Evolutionary conservation across 1,140 invertebrate species (phyloP).

Genomic region (Hylyphantes graminicola): DNA sequence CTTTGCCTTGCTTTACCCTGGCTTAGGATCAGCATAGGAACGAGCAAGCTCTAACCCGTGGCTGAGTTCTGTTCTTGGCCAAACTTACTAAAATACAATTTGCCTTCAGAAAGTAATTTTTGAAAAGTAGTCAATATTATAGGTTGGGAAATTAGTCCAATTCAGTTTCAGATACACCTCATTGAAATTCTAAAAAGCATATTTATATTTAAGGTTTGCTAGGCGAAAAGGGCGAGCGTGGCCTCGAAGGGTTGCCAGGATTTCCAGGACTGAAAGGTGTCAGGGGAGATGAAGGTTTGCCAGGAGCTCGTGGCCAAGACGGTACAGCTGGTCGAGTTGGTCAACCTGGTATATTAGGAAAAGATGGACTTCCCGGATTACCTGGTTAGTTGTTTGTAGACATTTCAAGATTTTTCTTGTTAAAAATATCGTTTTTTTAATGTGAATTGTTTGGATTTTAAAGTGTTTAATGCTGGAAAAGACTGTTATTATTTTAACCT

Average conservation of each 20-base stretch:
- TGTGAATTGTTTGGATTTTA: too few relatives aligned
- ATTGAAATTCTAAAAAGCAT: neutral
- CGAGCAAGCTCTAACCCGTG: too few relatives aligned
- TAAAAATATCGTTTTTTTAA: too few relatives aligned
- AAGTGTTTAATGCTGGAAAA: too few relatives aligned
- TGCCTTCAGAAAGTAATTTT: too few relatives aligned
- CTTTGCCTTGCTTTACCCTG: too few relatives aligned
- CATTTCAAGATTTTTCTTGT: too few relatives aligned
- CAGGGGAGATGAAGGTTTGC: slow-evolving; percentile 51
- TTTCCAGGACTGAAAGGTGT: slow-evolving; percentile 68
- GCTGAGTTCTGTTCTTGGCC: too few relatives aligned
- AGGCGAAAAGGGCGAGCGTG: slow-evolving; percentile 63
- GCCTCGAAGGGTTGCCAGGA: slow-evolving; percentile 68
- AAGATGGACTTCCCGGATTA: slow-evolving; percentile 69
- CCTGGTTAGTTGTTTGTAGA: neutral
- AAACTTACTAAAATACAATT: too few relatives aligned
- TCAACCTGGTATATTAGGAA: slow-evolving; percentile 53
- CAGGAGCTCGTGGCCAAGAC: slow-evolving; percentile 20
- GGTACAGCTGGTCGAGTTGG: slow-evolving; percentile 65
- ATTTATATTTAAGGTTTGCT: slow-evolving; percentile 73
- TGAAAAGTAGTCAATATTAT: too few relatives aligned
- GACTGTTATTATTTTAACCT: too few relatives aligned
- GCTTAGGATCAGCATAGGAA: too few relatives aligned
- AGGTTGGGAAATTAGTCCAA: neutral
- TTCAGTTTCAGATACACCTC: slow-evolving; percentile 61